Evolutionary conservation across 2,797 vertebrate genomes (phyloP).

Genomic region (Propithecus deckenii): DNA sequence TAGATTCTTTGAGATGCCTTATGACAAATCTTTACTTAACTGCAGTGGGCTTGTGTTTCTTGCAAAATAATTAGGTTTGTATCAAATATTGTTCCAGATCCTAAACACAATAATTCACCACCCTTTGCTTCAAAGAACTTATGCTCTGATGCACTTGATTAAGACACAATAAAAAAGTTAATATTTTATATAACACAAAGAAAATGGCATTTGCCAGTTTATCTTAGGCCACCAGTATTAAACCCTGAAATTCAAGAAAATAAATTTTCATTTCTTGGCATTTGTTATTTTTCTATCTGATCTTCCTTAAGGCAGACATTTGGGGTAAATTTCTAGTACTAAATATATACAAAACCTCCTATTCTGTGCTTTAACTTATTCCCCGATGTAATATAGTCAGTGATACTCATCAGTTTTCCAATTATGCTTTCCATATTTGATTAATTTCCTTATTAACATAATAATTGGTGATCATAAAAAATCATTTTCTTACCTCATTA

Average conservation of each 20-base stretch:
- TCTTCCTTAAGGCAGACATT: slow-evolving; percentile 57
- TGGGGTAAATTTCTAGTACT: slow-evolving; percentile 52
- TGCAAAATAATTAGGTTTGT: neutral
- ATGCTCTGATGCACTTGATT: neutral
- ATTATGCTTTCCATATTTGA: slow-evolving; percentile 83
- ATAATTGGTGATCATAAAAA: slow-evolving; percentile 85
- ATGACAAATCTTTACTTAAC: neutral
- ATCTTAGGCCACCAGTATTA: slow-evolving; percentile 11
- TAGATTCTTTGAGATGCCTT: neutral
- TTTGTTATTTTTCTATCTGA: slow-evolving; percentile 21
- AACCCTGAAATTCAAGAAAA: slow-evolving; percentile 42
- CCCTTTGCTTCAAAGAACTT: neutral
- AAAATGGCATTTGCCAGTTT: neutral
- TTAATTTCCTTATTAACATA: slow-evolving; percentile 85
- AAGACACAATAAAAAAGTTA: neutral
- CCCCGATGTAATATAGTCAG: slow-evolving; percentile 79
- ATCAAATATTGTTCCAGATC: neutral
- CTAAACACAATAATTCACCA: neutral
- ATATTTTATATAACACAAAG: neutral
- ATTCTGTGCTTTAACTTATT: slow-evolving; percentile 72
- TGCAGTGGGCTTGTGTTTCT: neutral
- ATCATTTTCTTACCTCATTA: slow-evolving; percentile 82
- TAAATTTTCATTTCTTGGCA: neutral
- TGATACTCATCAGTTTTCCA: slow-evolving; percentile 83
- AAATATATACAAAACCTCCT: slow-evolving; percentile 66